Evolutionary conservation across 1,140 invertebrate genomes (phyloP), one percentile per base, ranked within the genome.

Genomic region (Hycleus cichorii): DNA sequence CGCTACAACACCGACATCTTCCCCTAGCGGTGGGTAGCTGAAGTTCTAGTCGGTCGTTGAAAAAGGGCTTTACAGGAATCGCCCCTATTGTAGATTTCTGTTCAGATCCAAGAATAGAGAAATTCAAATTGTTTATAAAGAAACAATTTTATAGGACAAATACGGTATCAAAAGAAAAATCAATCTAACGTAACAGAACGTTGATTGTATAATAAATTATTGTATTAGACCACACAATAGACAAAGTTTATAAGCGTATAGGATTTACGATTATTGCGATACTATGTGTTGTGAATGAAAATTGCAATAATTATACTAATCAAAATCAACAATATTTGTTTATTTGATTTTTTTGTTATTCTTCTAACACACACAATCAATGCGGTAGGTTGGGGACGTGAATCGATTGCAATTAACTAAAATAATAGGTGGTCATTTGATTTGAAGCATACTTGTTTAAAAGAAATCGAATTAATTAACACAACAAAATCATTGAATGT

Each of bases 221-320:
- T 58, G 49, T 57, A 63, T 63, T 65, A 65, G 64, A 65, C 60
- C 64, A 58, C 64, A 65, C 64, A 65, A 65, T 65, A 60, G 63
- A 58, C 53, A 53, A 57, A 32, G 38, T 50, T 43, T 62, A 44
- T 58, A 47, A 59, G 57, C 64, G 60, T 65, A 57, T 49, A 55
- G 32, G 55, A 65, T 65, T 65, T 65, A 65, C 64, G 64, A 65
- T 56, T 55, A 54, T 52, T 42, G 54, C 47, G 49, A 57, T 32
- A 32, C 27, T 42, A 44, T 56, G 60, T 57, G 57, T 26, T 12
- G 26, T 49, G 62, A 51, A 65, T 65, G 57, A 63, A 57, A 63
- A 65, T 63, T 56, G 64, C 64, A 63, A 59, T 63, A 54, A 63
- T 63, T 63, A 63, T 54, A 45, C 49, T 24, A 51, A 53, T 53